Evolutionary conservation across 1,140 invertebrate genomes (phyloP), one percentile per base, ranked within the genome.

Genomic region (Bombus sibiricus): DNA sequence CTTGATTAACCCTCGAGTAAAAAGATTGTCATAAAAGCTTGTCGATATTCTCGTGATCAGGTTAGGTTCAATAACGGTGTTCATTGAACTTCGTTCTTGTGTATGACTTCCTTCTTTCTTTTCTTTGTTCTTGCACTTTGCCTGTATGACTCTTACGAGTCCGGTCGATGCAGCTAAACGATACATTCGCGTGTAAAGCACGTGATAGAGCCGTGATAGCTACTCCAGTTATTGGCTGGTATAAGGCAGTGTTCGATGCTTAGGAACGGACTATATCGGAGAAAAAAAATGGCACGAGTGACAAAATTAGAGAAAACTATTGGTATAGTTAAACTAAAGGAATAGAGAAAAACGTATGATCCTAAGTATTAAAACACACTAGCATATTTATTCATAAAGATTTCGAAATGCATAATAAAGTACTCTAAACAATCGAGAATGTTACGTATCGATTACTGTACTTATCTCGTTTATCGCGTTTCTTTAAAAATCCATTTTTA

Each of bases 21-120:
- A 74, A 34, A 53, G 74, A 66, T 83, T 37, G 59, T 68, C 81
- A 62, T 43, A 22, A 69, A 78, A 53, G 74, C 57, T 83, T 43
- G 32, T n/a, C 62, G 75, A 68, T 68, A 78, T 77, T 57, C 76
- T 72, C 10, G 2, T 12, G 25, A 41, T 41, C 37, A 13, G 28
- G 12, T 41, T 28, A 41, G 34, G 28, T n/a, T 72, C 28, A 8
- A 72, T 15, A n/a, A 72, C 25, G 13, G 13, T 13, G 39, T n/a
- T 41, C 37, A 13, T n/a, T 41, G 39, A 72, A 72, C 69, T 72
- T 72, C 28, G 32, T 15, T 28, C 39, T 25, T 39, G 28, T 8
- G 37, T 13, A n/a, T 41, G 5, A 18, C 1, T 69, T 37, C 8
- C 13, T 25, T 37, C 32, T 37, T 34, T 39, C 15, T 25, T 25